phyloP scores from a whole-genome alignment of 2,113 vertebrate genomes.

The Pleuronectes platessa region DNA sequence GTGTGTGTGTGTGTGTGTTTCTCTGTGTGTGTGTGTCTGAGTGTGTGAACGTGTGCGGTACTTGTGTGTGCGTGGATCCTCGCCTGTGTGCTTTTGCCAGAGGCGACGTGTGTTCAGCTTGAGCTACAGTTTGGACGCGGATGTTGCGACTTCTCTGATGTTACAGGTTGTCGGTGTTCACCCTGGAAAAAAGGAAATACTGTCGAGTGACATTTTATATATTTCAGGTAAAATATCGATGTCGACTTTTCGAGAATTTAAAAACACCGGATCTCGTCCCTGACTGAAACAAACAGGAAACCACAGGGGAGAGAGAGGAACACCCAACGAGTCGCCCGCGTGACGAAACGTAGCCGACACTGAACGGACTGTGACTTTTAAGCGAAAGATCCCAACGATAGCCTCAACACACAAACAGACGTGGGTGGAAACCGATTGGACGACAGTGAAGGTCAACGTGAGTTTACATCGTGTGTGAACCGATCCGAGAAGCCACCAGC shows the following conservation, averaged over 20 bases:
- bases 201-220: no score
- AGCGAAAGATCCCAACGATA: conserved; percentile 65
- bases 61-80: conserved; percentile 53
- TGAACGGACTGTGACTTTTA: conserved; percentile 62
- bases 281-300: conserved; percentile 60
- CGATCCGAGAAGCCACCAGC: conserved; percentile 33
- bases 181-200: neutral
- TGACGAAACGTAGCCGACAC: conserved; percentile 48
- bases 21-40: conserved; percentile 38
- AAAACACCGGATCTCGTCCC: conserved; percentile 45
- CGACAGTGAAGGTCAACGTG: conserved; percentile 26
- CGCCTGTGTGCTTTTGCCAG: conserved; percentile 65
- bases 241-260: neutral
- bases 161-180: conserved; percentile 6
- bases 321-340: conserved; percentile 49
- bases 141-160: conserved; percentile 19
- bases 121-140: conserved; percentile 44
- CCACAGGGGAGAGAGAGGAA: conserved; percentile 61
- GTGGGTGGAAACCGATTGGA: neutral
- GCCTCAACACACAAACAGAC: conserved; percentile 70
- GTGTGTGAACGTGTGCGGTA: conserved; percentile 56
- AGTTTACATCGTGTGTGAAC: conserved; percentile 36
- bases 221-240: neutral
- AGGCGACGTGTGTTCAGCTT: conserved; percentile 43
- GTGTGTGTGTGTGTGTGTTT: conserved; percentile 19